Evolutionary conservation across 2,797 vertebrate genomes (phyloP).

Genomic region (Malurus leucopterus): DNA sequence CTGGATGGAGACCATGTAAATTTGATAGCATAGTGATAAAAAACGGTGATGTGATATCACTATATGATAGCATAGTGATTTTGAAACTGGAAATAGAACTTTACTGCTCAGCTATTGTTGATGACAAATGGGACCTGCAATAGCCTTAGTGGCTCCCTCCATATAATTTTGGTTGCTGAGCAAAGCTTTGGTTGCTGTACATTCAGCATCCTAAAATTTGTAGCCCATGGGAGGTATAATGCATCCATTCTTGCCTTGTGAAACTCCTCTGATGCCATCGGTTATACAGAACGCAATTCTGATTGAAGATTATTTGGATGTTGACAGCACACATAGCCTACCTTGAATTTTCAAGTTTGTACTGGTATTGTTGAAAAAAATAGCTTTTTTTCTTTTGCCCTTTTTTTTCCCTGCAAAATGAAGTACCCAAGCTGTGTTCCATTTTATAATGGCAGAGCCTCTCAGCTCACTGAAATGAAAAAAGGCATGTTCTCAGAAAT

Average conservation of each 20-base stretch:
- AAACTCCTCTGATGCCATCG: neutral
- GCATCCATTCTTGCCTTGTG: neutral
- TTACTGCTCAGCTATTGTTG: neutral
- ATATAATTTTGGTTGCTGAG: neutral
- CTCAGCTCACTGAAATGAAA: neutral
- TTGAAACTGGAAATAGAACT: neutral
- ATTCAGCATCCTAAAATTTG: neutral
- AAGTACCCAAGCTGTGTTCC: neutral
- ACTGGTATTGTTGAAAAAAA: neutral
- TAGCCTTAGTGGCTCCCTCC: neutral
- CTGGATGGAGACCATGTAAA: neutral
- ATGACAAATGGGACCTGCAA: neutral
- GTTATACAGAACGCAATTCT: neutral
- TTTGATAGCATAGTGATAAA: neutral
- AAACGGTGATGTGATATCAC: neutral
- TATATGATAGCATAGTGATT: neutral
- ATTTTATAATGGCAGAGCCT: neutral
- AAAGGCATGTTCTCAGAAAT: neutral
- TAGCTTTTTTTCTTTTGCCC: fast-evolving
- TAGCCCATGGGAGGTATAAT: neutral
- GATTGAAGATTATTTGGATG: neutral
- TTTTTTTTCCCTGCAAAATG: neutral
- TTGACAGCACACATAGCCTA: neutral
- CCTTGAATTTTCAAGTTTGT: neutral
- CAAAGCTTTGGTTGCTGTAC: neutral